Percentiles rank a stretch among this genome's conserved stretches.
These are phyloP conservation scores for Oncorhynchus kisutch DNA, from an alignment of 2,113 vertebrate genomes.

Conservation along the genomic window DNA sequence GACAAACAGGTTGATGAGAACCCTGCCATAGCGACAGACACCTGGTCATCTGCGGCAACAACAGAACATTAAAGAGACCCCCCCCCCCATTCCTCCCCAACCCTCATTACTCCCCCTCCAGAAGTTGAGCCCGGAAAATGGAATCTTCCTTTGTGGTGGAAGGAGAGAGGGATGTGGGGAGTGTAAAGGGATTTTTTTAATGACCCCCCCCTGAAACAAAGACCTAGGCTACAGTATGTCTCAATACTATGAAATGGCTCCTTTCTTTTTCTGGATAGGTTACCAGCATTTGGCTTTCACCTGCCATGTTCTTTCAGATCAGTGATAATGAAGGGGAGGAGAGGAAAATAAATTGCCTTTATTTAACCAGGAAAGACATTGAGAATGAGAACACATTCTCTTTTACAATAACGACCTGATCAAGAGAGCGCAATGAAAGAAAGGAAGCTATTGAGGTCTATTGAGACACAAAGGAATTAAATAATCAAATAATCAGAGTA, in stretches of 20 bases:
- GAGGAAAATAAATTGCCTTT: too few species aligned
- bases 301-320: too few species aligned
- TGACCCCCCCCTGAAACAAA: neutral
- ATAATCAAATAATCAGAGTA: neutral
- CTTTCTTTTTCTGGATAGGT: too few species aligned
- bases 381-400: too few species aligned
- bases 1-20: neutral
- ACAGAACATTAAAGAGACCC: neutral
- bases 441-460: neutral
- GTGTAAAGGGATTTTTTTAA: slow-evolving; percentile 15
- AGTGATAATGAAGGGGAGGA: too few species aligned
- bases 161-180: neutral
- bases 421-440: neutral
- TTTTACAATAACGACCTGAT: too few species aligned
- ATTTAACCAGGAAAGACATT: too few species aligned
- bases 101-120: neutral
- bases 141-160: neutral
- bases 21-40: neutral
- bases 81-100: neutral
- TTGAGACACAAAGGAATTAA: neutral
- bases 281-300: too few species aligned
- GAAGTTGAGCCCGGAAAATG: neutral
- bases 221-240: neutral
- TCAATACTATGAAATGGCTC: neutral
- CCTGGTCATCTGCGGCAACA: neutral